Evolutionary conservation across 1,140 invertebrate species (phyloP), one percentile per base, ranked within the genome.

Genomic region (Hylyphantes graminicola): DNA sequence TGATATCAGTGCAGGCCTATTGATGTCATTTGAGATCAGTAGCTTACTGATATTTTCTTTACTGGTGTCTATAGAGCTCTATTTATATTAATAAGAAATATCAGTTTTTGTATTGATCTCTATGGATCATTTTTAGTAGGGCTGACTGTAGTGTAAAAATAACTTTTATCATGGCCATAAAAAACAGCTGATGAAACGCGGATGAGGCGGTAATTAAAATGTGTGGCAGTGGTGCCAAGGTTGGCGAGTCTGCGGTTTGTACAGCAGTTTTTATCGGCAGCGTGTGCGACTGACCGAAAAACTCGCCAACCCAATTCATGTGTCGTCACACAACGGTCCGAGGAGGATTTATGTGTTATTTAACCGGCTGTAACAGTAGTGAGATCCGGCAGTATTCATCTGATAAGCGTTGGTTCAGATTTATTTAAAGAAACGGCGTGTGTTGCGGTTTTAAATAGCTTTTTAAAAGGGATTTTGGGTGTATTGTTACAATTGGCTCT

Each of bases 251-350:
- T 48, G 17, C 51, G 17, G 67, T 70, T 70, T 70, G 67, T 51
- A 70, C 51, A 70, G 51, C 50, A 48, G 50, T 17, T n/a, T 17
- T n/a, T 70, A 53, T 70, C 51, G 17, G 17, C 51, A 17, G 8
- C 15, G 57, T 70, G 67, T 53, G 67, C 67, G 67, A 70, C 67
- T 70, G 67, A 70, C 67, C 67, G 67, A 70, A 70, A 70, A 53
- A 70, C 67, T 70, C 13, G n/a, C 50, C 54, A 70, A 70, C 67
- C 50, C 50, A n/a, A 70, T 53, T 70, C 54, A 53, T 13, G 51
- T 9, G 64, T 67, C 48, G 13, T 51, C 54, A 17, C 48, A 70
- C 50, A 48, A 17, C 51, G 8, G 50, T 15, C 15, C n/a, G 50
- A 53, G 48, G 67, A 17, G 67, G 50, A 70, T 70, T 70, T 17